Evolutionary conservation across 2,888 invertebrate species (phyloP).

Genomic region (Tridacna crocea): DNA sequence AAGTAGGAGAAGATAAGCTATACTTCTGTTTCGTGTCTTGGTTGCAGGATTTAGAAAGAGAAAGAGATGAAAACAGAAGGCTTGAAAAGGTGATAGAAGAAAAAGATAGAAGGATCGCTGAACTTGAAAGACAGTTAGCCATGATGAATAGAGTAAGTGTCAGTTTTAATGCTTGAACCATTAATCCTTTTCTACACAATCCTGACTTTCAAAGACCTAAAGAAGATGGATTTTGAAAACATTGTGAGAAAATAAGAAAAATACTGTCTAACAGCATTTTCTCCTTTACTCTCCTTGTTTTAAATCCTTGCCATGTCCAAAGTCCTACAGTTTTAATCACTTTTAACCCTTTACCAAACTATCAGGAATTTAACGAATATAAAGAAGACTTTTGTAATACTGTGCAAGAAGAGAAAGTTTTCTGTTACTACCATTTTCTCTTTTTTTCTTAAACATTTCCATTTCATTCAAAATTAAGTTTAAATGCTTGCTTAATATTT

Average conservation of each 20-base stretch:
- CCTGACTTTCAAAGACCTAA: background rate
- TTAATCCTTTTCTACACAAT: background rate
- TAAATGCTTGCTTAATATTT: no score
- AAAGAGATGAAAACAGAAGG: conserved; percentile 78
- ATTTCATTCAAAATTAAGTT: no score
- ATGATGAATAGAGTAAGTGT: conserved; percentile 75
- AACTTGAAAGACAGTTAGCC: conserved; percentile 78
- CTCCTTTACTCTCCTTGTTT: background rate
- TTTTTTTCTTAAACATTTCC: no score
- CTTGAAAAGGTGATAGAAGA: conserved; percentile 79
- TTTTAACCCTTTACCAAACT: no score
- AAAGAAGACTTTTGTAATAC: no score
- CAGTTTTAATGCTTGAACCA: background rate
- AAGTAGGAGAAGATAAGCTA: no score
- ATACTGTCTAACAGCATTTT: background rate
- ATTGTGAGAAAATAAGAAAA: background rate
- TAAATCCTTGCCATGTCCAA: no score
- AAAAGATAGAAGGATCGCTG: conserved; percentile 78
- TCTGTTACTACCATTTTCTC: no score
- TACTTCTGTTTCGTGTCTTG: no score
- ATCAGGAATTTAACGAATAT: no score
- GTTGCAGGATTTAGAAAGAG: conserved; percentile 71
- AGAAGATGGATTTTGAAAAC: background rate
- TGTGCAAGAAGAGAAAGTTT: no score
- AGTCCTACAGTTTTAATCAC: no score